phyloP scores from a whole-genome alignment of 1,140 invertebrate species.

The Caenorhabditis briggsae region DNA sequence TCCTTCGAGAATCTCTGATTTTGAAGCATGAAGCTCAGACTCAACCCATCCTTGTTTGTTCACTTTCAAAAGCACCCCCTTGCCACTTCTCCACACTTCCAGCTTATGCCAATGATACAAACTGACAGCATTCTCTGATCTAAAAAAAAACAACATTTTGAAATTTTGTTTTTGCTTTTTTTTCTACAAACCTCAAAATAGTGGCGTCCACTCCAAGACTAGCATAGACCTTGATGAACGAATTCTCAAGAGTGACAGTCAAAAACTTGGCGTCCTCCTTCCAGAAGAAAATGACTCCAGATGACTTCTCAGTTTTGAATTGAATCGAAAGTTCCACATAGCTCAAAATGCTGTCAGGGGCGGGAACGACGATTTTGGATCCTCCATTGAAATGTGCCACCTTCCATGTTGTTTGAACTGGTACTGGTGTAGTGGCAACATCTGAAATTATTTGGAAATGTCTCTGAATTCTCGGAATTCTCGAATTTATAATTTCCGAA shows the following conservation, averaged over 20 bases:
- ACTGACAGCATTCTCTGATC: slow-evolving; percentile 53
- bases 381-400: slow-evolving; percentile 8
- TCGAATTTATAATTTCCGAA: too few species aligned
- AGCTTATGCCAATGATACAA: slow-evolving; percentile 57
- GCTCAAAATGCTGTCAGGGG: slow-evolving; percentile 4
- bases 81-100: slow-evolving; percentile 58
- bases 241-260: slow-evolving; percentile 29
- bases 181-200: slow-evolving; percentile 14
- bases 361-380: slow-evolving; percentile 9
- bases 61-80: slow-evolving; percentile 56
- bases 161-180: not conserved
- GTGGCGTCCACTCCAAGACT: slow-evolving; percentile 42
- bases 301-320: slow-evolving; percentile 43
- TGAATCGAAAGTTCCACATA: slow-evolving; percentile 53
- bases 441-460: too few species aligned
- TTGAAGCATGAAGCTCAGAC: slow-evolving; percentile 36
- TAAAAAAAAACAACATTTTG: not conserved
- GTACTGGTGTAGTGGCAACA: not conserved
- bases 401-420: slow-evolving; percentile 8
- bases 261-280: slow-evolving; percentile 20
- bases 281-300: slow-evolving; percentile 51
- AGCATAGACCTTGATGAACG: slow-evolving; percentile 42
- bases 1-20: not conserved
- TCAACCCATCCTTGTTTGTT: slow-evolving; percentile 58
- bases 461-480: too few species aligned